These are phyloP conservation scores for Sinosuthora webbiana DNA, from an alignment of 2,113 vertebrate genomes.

Conservation along the genomic window DNA sequence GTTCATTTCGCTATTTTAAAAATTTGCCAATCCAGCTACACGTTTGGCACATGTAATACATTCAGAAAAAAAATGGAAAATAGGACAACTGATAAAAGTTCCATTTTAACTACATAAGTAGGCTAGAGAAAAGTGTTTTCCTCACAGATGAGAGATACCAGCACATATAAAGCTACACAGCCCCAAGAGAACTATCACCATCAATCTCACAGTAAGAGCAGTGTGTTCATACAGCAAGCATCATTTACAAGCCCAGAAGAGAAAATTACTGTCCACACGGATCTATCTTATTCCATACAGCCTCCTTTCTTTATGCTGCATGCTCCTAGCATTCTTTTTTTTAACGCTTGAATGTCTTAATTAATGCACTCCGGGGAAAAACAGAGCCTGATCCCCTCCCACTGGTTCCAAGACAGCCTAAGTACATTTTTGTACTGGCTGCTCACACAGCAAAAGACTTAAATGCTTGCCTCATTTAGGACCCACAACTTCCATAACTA, in stretches of 20 bases:
- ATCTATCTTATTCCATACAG: neutral
- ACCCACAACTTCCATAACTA: neutral
- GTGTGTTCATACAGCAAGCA: neutral
- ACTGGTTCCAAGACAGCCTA: neutral
- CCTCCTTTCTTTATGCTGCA: neutral
- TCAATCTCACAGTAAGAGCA: neutral
- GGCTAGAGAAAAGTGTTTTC: neutral
- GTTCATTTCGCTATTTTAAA: neutral
- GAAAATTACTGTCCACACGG: neutral
- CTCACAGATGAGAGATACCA: neutral
- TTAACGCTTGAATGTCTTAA: neutral
- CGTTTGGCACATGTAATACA: neutral
- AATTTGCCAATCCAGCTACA: neutral
- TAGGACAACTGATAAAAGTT: neutral
- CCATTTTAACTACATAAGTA: neutral
- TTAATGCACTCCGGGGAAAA: neutral
- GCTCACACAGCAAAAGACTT: neutral
- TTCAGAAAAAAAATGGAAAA: neutral
- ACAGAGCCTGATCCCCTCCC: neutral
- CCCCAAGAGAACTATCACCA: neutral
- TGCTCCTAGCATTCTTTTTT: neutral
- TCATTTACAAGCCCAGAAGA: neutral
- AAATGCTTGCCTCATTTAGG: neutral
- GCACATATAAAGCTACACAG: neutral
- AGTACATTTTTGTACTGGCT: neutral